Conservation (phyloP, 2,888 invertebrate species). For the Cheilosia pagana region DNA sequence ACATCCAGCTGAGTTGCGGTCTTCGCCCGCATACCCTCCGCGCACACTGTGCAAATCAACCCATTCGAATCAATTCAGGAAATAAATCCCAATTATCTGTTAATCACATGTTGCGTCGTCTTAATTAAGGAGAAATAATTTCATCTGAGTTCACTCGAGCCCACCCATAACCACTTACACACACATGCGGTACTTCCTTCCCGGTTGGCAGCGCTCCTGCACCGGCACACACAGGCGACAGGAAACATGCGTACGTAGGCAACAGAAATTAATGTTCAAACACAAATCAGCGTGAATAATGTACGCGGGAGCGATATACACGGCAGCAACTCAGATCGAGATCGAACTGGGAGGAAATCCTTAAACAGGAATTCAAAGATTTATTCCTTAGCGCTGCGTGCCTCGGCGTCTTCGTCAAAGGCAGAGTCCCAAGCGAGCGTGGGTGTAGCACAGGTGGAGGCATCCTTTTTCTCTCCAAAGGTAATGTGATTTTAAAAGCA, state of each 20-base stretch:
- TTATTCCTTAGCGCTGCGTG: constrained; percentile 45
- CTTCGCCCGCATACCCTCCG: neutral
- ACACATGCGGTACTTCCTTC: constrained; percentile 9
- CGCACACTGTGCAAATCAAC: constrained; percentile 6
- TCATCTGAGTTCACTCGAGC: constrained; percentile 8
- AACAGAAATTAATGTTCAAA: constrained; percentile 64
- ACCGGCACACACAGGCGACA: constrained; percentile 27
- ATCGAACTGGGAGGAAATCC: constrained; percentile 38
- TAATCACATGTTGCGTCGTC: constrained; percentile 71
- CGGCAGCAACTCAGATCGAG: constrained; percentile 32
- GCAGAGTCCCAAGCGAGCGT: constrained; percentile 15
- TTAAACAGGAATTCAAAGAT: constrained; percentile 59
- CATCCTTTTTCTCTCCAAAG: constrained; percentile 31
- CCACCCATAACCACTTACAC: neutral
- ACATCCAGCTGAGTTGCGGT: neutral
- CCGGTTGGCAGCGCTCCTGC: neutral
- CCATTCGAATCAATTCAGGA: constrained; percentile 69
- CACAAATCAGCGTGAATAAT: constrained; percentile 63
- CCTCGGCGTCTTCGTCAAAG: constrained; percentile 6
- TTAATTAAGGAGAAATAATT: constrained; percentile 73
- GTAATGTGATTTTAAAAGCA: constrained; percentile 72
- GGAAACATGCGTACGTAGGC: constrained; percentile 48
- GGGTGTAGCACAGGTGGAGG: neutral
- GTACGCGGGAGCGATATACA: constrained; percentile 1
- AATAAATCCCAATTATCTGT: constrained; percentile 73